Evolutionary conservation across 2,797 vertebrate genomes (phyloP).

Genomic region (Gallinago stenura): DNA sequence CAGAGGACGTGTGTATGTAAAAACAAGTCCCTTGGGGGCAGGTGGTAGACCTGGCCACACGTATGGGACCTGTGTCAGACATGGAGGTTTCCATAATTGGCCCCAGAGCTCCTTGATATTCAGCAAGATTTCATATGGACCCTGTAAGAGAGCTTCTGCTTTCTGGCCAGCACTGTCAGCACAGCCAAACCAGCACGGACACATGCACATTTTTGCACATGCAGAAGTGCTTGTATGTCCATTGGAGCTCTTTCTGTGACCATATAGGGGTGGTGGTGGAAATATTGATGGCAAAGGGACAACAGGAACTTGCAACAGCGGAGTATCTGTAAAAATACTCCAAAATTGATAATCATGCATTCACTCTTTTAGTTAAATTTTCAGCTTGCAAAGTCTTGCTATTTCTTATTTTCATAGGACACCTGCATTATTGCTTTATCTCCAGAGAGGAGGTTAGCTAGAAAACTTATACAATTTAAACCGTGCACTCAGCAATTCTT

Average conservation of each 20-base stretch:
- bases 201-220: neutral
- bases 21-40: neutral
- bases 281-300: neutral
- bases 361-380: neutral
- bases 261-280: rapidly evolving
- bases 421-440: neutral
- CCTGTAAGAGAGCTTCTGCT: neutral
- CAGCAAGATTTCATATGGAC: neutral
- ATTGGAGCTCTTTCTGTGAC: neutral
- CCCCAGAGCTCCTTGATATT: neutral
- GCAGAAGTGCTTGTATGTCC: neutral
- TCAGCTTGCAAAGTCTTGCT: neutral
- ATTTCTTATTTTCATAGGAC: neutral
- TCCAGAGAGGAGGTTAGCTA: neutral
- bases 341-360: neutral
- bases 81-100: neutral
- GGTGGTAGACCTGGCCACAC: neutral
- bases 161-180: neutral
- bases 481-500: neutral
- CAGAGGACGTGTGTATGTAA: neutral
- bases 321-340: neutral
- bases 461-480: neutral
- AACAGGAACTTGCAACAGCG: neutral
- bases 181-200: neutral
- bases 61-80: rapidly evolving